Evolutionary conservation across 1,140 invertebrate species (phyloP).

Genomic region (Hyphantria cunea): DNA sequence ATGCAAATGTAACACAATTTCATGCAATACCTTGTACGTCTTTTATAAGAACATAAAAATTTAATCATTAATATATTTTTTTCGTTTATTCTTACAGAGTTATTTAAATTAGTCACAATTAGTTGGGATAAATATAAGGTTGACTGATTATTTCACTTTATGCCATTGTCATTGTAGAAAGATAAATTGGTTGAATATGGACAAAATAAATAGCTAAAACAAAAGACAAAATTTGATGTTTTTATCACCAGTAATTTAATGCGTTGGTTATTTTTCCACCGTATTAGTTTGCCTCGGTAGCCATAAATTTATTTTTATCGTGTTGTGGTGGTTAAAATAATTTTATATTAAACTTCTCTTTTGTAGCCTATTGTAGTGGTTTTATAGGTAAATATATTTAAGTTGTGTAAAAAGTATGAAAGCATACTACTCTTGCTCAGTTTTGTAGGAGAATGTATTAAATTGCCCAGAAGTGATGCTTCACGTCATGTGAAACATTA

Average conservation of each 20-base stretch:
- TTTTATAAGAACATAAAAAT: slow-evolving; percentile 12
- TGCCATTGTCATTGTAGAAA: slow-evolving; percentile 1
- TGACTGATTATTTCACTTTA: slow-evolving; percentile 27
- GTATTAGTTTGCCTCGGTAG: slow-evolving; percentile 4
- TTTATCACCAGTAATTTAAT: too few relatives aligned
- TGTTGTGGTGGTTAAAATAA: slow-evolving; percentile 55
- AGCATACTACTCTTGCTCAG: slow-evolving; percentile 48
- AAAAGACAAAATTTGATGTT: slow-evolving; percentile 16
- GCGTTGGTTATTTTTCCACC: too few relatives aligned
- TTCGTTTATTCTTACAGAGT: slow-evolving; percentile 5
- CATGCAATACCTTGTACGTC: slow-evolving; percentile 33
- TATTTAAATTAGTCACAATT: slow-evolving; percentile 20
- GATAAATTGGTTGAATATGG: slow-evolving; percentile 23
- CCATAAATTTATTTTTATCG: slow-evolving; percentile 35
- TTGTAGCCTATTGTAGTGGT: slow-evolving; percentile 56
- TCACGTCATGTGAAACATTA: slow-evolving; percentile 25
- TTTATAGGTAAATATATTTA: slow-evolving; percentile 61
- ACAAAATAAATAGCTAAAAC: slow-evolving; percentile 23
- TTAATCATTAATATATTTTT: slow-evolving; percentile 7
- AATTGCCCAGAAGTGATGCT: slow-evolving; percentile 45
- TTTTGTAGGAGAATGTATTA: slow-evolving; percentile 51
- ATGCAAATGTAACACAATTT: slow-evolving; percentile 34
- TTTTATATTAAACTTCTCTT: slow-evolving; percentile 50
- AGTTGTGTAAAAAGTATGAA: slow-evolving; percentile 60
- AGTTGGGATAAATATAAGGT: slow-evolving; percentile 22